Percentiles rank a stretch among this genome's conserved stretches.
phyloP scores from a whole-genome alignment of 2,888 invertebrate genomes.

The Dryocosmus kuriphilus region DNA sequence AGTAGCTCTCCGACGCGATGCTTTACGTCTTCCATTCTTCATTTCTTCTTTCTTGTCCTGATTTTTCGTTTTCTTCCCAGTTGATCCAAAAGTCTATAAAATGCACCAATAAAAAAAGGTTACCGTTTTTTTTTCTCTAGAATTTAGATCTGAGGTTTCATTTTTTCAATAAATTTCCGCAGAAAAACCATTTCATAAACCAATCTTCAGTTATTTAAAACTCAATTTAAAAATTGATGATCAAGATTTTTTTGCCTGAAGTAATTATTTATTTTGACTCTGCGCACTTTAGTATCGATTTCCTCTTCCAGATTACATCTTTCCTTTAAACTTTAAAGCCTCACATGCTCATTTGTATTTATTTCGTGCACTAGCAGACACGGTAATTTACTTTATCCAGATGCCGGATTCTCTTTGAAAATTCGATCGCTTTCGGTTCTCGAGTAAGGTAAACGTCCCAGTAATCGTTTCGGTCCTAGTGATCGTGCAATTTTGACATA shows the following conservation, averaged over 20 bases:
- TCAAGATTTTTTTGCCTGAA: too few relatives aligned
- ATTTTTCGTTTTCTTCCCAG: constrained; percentile 28
- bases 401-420: neutral
- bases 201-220: too few relatives aligned
- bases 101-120: neutral
- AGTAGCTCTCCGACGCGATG: constrained; percentile 23
- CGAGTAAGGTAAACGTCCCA: too few relatives aligned
- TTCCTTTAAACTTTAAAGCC: neutral
- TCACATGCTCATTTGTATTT: neutral
- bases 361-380: neutral
- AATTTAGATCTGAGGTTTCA: neutral
- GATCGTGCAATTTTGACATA: too few relatives aligned
- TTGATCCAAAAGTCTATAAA: constrained; percentile 9
- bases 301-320: neutral
- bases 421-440: neutral
- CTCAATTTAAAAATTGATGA: too few relatives aligned
- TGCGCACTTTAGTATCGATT: too few relatives aligned
- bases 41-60: constrained; percentile 29
- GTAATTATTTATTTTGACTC: too few relatives aligned
- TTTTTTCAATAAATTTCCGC: neutral
- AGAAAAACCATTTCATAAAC: neutral
- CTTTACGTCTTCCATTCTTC: neutral
- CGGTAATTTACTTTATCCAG: neutral
- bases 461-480: too few relatives aligned
- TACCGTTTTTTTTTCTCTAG: neutral